Evolutionary conservation across 2,888 invertebrate species (phyloP).

Genomic region (Tenthredo notha): DNA sequence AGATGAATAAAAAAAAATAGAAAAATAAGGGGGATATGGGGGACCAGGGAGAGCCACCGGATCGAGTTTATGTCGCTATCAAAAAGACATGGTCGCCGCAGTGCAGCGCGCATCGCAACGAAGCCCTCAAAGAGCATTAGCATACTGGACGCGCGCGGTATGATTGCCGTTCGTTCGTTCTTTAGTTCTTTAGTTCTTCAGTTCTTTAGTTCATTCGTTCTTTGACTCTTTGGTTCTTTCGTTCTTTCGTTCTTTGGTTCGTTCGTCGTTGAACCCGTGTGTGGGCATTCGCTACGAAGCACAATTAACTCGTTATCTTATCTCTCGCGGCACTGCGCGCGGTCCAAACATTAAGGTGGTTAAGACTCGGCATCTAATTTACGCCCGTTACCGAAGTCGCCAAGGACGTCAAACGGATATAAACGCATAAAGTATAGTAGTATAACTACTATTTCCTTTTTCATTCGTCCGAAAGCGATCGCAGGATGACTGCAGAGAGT

Average conservation of each 20-base stretch:
- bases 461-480: background rate
- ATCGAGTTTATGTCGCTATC: slow-evolving; percentile 77
- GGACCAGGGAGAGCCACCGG: slow-evolving; percentile 71
- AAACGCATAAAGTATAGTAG: slow-evolving; percentile 20
- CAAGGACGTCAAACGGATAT: slow-evolving; percentile 49
- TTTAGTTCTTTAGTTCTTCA: background rate
- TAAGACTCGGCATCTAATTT: slow-evolving; percentile 73
- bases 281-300: slow-evolving; percentile 76
- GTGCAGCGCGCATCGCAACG: slow-evolving; percentile 74
- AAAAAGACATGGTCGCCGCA: slow-evolving; percentile 75
- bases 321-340: slow-evolving; percentile 72
- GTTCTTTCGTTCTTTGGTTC: background rate
- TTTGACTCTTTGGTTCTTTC: background rate
- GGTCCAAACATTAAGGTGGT: slow-evolving; percentile 77
- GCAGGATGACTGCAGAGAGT: background rate
- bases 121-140: slow-evolving; percentile 76
- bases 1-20: background rate
- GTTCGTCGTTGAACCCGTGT: slow-evolving; percentile 69
- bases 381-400: slow-evolving; percentile 69
- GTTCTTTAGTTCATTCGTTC: background rate
- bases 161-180: slow-evolving; percentile 65
- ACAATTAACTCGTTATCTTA: slow-evolving; percentile 79
- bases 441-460: slow-evolving; percentile 16
- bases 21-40: background rate
- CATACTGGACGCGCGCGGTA: slow-evolving; percentile 75